Conservation (phyloP, 2,113 vertebrate species). For the Alligator sinensis region DNA sequence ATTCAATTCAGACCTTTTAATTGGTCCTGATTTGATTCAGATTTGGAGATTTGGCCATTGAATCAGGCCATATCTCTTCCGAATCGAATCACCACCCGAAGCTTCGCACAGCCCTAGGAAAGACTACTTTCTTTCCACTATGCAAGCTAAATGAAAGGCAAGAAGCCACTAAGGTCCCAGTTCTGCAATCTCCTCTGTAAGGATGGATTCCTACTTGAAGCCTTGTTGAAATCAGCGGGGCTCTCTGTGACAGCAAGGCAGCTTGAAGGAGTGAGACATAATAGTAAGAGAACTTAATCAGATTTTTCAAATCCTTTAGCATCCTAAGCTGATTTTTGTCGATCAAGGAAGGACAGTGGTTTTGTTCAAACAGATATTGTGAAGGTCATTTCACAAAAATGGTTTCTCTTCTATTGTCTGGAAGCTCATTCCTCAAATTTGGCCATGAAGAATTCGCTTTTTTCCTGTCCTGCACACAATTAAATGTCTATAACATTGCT, state of each 20-base stretch:
- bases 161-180: not conserved
- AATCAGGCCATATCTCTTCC: too few species aligned
- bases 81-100: too few species aligned
- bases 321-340: constrained; percentile 49
- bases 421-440: not conserved
- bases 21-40: too few species aligned
- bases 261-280: constrained; percentile 25
- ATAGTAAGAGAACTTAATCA: constrained; percentile 19
- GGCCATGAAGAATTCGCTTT: not conserved
- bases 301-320: constrained; percentile 27
- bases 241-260: not conserved
- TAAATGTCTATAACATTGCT: not conserved
- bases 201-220: not conserved
- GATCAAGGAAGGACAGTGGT: not conserved
- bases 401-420: not conserved
- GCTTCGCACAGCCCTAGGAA: too few species aligned
- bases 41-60: too few species aligned
- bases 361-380: constrained; percentile 21
- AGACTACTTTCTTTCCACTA: not conserved
- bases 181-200: fast-evolving
- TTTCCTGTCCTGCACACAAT: not conserved
- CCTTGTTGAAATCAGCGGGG: not conserved
- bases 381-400: constrained; percentile 25
- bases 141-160: not conserved
- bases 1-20: too few species aligned